A percentile compares a stretch with the other conserved stretches of the same genome.
Conservation (phyloP, 2,113 vertebrate species). For the Passer montanus region DNA sequence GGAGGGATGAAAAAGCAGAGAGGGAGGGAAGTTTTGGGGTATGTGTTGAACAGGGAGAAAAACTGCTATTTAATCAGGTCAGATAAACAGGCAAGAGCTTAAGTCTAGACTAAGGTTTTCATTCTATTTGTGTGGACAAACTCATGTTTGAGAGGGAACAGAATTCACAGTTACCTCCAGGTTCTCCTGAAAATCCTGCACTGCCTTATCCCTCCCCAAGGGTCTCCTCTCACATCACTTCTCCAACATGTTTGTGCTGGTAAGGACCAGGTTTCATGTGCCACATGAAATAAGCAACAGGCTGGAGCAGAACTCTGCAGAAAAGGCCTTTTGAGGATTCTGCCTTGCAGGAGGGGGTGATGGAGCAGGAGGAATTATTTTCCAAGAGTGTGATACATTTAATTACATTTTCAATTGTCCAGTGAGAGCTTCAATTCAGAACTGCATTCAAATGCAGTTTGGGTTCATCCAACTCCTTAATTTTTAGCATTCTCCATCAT, state of each 20-base stretch:
- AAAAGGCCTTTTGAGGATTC: not conserved
- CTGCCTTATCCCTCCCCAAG: not conserved
- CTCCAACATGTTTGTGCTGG: not conserved
- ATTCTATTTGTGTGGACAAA: not conserved
- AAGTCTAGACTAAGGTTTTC: not conserved
- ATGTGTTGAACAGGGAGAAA: not conserved
- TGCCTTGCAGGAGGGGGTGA: accelerated
- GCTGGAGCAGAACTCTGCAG: not conserved
- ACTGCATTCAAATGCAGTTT: too few relatives aligned
- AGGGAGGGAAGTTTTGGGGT: not conserved
- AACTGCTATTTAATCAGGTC: not conserved
- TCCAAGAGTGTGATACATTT: not conserved
- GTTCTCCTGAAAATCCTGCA: not conserved
- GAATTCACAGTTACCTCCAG: not conserved
- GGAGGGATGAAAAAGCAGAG: not conserved
- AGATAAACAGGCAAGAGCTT: not conserved
- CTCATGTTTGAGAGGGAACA: not conserved
- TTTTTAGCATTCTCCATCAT: not conserved
- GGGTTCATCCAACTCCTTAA: not conserved
- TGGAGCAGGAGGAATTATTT: not conserved
- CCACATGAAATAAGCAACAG: not conserved
- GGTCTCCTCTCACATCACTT: accelerated
- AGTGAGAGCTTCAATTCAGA: not conserved
- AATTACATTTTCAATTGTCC: not conserved
- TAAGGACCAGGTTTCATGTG: not conserved